Evolutionary conservation across 2,113 vertebrate species (phyloP), one percentile per base, ranked within the genome.

Genomic region (Mus pahari): DNA sequence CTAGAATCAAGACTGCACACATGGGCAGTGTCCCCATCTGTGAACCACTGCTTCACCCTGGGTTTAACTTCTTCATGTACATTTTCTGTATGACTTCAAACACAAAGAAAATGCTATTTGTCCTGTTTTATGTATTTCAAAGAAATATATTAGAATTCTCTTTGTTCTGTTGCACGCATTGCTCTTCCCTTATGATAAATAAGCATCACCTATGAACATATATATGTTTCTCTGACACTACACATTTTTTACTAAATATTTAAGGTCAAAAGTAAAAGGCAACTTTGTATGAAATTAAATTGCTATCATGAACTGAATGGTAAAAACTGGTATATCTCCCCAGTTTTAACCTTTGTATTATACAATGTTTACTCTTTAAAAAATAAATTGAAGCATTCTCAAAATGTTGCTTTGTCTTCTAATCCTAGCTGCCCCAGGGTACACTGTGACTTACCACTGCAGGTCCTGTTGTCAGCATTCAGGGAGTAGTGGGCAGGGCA

Each of bases 401-500:
- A 90, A 96, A 94, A 77, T 31, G n/a, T 28, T 93, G 82, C 39
- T 91, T 94, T 87, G 33, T 86, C 39, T 50, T 87, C 48, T 13
- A 48, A 92, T 73, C 62, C 11, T 60, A 87, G 74, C 17, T 92
- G 4, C 55, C 26, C 2, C 45, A 11, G 31, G 11, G 74, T 48
- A 77, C 24, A 68, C 95, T n/a, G 45, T 0, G 53, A 74, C 99
- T 99, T 98, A 99, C 99, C 99, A 33, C 99, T 99, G 94, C 99
- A 99, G 10, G 99, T 99, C 97, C 99, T 99, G 98, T 99, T 99
- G 99, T 99, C 99, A 0, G 98, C 89, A 94, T 99, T 99, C 91
- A 99, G 98, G 64, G 99, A 99, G 95, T 99, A 99, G 98, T 99
- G 99, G 78, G 99, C 99, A 26, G 99, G 99, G 97, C 99, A 99